Evolutionary conservation across 2,113 vertebrate genomes (phyloP).

Genomic region (Passer domesticus): DNA sequence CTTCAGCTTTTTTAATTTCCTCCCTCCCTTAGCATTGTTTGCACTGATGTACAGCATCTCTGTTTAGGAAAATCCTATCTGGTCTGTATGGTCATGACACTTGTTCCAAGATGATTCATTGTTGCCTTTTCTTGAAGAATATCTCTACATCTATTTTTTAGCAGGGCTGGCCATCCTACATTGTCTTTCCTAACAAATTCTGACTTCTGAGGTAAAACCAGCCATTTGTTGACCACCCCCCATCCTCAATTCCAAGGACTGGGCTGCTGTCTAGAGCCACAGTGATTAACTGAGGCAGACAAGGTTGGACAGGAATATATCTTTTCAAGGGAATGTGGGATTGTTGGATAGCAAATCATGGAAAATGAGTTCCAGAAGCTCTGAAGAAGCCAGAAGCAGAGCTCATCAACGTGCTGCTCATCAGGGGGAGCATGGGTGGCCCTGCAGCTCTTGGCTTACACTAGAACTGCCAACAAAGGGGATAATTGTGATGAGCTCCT

Average conservation of each 20-base stretch:
- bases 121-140: neutral
- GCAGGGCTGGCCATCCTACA: neutral
- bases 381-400: neutral
- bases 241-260: neutral
- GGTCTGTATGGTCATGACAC: neutral
- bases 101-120: neutral
- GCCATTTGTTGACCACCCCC: neutral
- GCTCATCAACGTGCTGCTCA: neutral
- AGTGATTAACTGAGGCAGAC: neutral
- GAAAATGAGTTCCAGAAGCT: neutral
- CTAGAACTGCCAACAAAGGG: neutral
- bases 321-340: neutral
- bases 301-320: neutral
- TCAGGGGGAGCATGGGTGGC: neutral
- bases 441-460: neutral
- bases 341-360: fast-evolving
- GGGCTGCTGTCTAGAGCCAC: neutral
- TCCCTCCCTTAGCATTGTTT: neutral
- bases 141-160: neutral
- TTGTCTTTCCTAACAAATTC: neutral
- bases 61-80: neutral
- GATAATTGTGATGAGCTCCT: neutral
- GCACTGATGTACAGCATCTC: neutral
- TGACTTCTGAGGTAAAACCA: neutral
- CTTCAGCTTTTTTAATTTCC: neutral